Evolutionary conservation across 2,797 vertebrate genomes (phyloP).

Genomic region (Xenops minutus): DNA sequence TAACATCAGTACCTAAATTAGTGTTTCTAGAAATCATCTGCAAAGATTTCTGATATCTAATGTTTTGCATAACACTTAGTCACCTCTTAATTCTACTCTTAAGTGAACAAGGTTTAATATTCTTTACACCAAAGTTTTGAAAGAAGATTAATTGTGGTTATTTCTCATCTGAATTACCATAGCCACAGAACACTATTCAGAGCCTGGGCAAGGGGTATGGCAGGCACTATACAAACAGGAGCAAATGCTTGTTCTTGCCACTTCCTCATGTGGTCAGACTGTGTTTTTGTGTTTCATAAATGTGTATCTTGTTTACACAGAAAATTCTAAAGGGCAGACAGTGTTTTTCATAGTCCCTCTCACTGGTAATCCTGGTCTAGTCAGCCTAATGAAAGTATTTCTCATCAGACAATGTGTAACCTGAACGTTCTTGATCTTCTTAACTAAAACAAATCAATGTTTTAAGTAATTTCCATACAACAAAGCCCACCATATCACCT

Average conservation of each 20-base stretch:
- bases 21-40: background rate
- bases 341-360: background rate
- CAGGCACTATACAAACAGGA: background rate
- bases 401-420: background rate
- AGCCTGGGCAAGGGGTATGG: background rate
- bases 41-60: background rate
- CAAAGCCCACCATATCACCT: background rate
- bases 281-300: background rate
- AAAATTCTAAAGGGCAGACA: background rate
- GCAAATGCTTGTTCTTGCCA: background rate
- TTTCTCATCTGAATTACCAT: background rate
- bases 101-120: background rate
- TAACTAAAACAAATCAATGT: background rate
- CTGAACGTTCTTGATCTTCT: background rate
- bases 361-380: background rate
- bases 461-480: background rate
- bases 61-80: background rate
- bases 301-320: background rate
- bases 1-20: background rate
- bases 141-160: background rate
- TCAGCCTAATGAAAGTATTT: background rate
- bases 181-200: background rate
- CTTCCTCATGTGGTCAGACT: background rate
- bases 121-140: background rate
- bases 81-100: background rate